phyloP scores from a whole-genome alignment of 2,113 vertebrate species.

The Cavia aperea region DNA sequence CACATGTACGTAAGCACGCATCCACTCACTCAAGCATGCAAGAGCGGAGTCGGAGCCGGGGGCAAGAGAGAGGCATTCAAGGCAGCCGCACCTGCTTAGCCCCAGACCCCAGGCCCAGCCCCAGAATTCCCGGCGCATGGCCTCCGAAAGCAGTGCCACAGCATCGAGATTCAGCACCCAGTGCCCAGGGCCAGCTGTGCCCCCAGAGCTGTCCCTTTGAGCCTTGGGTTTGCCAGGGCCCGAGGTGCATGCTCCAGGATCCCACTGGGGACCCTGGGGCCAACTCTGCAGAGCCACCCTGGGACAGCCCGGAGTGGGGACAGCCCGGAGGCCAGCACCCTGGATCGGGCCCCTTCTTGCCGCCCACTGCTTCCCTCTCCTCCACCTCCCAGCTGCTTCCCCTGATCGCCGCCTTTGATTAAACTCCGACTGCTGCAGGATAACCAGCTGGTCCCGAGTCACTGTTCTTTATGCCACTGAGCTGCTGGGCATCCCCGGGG shows the following conservation, averaged over 20 bases:
- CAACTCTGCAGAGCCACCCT: neutral
- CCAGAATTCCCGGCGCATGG: neutral
- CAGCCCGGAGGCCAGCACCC: neutral
- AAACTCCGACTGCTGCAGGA: neutral
- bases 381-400: neutral
- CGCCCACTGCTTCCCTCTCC: neutral
- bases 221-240: neutral
- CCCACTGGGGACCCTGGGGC: neutral
- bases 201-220: neutral
- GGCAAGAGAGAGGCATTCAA: neutral
- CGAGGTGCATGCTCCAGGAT: neutral
- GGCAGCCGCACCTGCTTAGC: neutral
- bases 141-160: neutral
- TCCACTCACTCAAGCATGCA: too few relatives aligned
- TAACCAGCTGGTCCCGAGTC: neutral
- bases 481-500: neutral
- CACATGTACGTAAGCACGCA: too few relatives aligned
- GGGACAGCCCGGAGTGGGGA: neutral
- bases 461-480: neutral
- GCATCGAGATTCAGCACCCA: neutral
- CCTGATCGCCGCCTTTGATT: neutral
- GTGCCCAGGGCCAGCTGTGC: neutral
- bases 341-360: neutral
- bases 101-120: neutral
- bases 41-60: neutral